phyloP scores from a whole-genome alignment of 2,113 vertebrate species.

The Pardalotus punctatus region DNA sequence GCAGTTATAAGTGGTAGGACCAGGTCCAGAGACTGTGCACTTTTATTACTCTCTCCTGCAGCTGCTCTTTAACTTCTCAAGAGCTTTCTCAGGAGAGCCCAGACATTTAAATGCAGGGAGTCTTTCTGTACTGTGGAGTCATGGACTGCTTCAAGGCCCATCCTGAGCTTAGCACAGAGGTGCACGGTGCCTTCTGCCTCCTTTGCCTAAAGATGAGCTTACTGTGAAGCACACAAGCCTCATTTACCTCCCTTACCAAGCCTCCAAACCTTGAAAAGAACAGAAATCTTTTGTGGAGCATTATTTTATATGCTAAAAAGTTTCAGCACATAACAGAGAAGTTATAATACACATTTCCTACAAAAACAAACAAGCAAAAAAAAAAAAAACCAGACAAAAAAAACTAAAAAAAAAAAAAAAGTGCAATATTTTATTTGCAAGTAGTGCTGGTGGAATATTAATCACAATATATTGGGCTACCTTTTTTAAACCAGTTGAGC shows the following conservation, averaged over 20 bases:
- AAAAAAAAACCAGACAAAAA: too few relatives aligned
- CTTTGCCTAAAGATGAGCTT: not conserved
- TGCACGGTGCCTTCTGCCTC: not conserved
- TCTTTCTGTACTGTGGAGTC: too few relatives aligned
- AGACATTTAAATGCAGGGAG: not conserved
- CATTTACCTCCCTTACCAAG: not conserved
- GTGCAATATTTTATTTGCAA: not conserved
- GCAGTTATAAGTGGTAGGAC: not conserved
- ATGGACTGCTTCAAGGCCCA: fast-evolving
- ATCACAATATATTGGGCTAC: not conserved
- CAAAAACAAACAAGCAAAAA: not conserved
- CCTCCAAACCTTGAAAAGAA: not conserved
- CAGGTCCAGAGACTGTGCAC: not conserved
- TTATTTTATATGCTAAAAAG: not conserved
- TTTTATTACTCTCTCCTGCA: not conserved
- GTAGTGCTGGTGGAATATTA: not conserved
- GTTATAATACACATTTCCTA: not conserved
- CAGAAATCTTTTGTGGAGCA: not conserved
- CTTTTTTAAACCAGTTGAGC: not conserved
- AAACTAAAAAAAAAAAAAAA: not conserved
- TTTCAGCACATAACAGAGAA: not conserved
- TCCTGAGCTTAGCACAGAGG: not conserved
- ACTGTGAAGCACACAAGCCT: not conserved
- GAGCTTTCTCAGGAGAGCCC: not conserved
- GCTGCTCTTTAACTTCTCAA: not conserved